A percentile compares a stretch with the other conserved stretches of the same genome.
Conservation (phyloP, 2,888 invertebrate genomes). For the Mellilla xanthometata region DNA sequence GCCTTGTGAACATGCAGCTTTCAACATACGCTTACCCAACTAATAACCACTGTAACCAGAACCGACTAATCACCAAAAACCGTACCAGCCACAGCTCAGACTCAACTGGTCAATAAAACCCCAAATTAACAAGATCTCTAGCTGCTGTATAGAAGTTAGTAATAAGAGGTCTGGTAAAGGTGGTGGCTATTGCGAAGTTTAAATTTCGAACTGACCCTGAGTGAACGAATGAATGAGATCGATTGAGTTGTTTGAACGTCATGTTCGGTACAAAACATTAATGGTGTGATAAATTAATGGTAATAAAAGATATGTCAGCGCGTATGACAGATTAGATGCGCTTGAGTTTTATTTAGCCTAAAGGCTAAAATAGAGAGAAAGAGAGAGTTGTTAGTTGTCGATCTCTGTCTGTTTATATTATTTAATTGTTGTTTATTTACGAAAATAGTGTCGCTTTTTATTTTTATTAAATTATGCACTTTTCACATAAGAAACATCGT, state of each 20-base stretch:
- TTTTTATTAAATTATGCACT: too few species aligned
- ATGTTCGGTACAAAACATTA: slow-evolving; percentile 6
- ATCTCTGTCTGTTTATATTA: too few species aligned
- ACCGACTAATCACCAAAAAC: slow-evolving; percentile 13
- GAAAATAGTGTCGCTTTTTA: too few species aligned
- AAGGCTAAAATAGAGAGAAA: too few species aligned
- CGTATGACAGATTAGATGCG: too few species aligned
- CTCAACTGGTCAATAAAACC: slow-evolving; percentile 17
- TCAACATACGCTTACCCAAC: slow-evolving; percentile 63
- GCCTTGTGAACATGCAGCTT: slow-evolving; percentile 66
- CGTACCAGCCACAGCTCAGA: slow-evolving; percentile 23
- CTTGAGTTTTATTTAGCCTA: too few species aligned
- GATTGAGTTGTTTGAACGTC: slow-evolving; percentile 24
- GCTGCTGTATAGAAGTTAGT: slow-evolving; percentile 20
- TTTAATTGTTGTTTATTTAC: too few species aligned
- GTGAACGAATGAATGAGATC: slow-evolving; percentile 24
- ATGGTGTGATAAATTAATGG: background rate
- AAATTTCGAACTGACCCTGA: slow-evolving; percentile 23
- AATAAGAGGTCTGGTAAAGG: slow-evolving; percentile 26
- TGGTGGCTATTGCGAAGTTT: slow-evolving; percentile 28
- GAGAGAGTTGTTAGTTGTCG: too few species aligned
- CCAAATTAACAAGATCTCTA: slow-evolving; percentile 37
- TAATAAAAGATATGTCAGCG: background rate
- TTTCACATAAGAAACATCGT: too few species aligned
- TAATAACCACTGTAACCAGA: slow-evolving; percentile 33